Evolutionary conservation across 2,113 vertebrate species (phyloP).

Genomic region (Neotoma lepida): DNA sequence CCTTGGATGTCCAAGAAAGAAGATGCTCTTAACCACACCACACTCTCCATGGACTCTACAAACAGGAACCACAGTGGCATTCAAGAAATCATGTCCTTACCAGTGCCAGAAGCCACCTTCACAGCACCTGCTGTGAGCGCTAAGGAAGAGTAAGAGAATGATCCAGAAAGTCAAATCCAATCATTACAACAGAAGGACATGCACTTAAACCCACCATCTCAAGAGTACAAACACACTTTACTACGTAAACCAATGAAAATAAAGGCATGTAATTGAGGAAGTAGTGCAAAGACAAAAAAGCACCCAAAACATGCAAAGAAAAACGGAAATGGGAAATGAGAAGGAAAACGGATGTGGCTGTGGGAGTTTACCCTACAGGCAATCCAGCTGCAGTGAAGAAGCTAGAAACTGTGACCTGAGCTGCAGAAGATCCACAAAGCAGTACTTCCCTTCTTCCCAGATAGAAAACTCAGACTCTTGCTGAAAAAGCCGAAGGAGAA

Average conservation of each 20-base stretch:
- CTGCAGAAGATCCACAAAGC: conserved; percentile 81
- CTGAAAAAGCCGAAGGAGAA: conserved; percentile 74
- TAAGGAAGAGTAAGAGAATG: background rate
- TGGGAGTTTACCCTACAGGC: conserved; percentile 75
- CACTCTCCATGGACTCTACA: background rate
- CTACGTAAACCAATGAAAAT: background rate
- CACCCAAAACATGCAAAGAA: conserved; percentile 77
- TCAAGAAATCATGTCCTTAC: conserved; percentile 7
- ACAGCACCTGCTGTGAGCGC: background rate
- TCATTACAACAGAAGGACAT: background rate
- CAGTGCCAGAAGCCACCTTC: background rate
- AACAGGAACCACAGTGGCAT: background rate
- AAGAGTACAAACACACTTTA: background rate
- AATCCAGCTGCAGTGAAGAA: conserved; percentile 77
- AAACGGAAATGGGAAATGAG: conserved; percentile 67
- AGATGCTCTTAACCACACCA: background rate
- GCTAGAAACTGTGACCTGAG: conserved; percentile 79
- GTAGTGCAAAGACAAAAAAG: conserved; percentile 79
- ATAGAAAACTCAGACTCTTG: conserved; percentile 73
- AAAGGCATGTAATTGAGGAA: conserved; percentile 68
- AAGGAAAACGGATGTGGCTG: conserved; percentile 12
- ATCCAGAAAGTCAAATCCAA: conserved; percentile 1
- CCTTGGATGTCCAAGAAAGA: background rate
- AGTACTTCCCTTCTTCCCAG: conserved; percentile 80
- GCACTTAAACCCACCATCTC: background rate